Evolutionary conservation across 2,797 vertebrate genomes (phyloP).

Genomic region (Typhlichthys subterraneus): DNA sequence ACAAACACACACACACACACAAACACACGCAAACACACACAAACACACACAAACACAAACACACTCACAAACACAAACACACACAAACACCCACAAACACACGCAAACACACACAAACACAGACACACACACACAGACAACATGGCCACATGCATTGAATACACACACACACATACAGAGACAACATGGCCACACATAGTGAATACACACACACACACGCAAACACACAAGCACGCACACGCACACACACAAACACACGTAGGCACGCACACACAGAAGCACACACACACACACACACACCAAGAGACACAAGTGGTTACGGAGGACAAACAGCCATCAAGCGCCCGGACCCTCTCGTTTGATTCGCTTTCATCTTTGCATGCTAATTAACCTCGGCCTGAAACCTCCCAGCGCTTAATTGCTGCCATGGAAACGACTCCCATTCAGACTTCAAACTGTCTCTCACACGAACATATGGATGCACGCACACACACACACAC

Average conservation of each 20-base stretch:
- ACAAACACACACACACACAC: no score
- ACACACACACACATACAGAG: background rate
- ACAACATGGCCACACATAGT: background rate
- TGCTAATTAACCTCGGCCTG: constrained; percentile 75
- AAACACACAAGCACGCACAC: no score
- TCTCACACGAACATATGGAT: background rate
- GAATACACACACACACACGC: background rate
- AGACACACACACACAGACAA: constrained; percentile 13
- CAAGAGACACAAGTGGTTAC: constrained; percentile 22
- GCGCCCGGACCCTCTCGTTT: constrained; percentile 35
- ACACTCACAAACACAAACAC: background rate
- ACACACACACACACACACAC: constrained; percentile 15
- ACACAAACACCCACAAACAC: constrained; percentile 19
- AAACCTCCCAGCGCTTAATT: constrained; percentile 69
- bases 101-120: no score
- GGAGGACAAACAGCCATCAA: constrained; percentile 51
- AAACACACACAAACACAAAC: no score
- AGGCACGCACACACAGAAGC: no score
- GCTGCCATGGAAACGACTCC: constrained; percentile 68
- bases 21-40: no score
- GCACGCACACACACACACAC: constrained; percentile 10
- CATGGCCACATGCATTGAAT: no score
- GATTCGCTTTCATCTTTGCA: constrained; percentile 72
- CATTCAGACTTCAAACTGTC: constrained; percentile 46
- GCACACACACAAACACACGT: no score